These are phyloP conservation scores for Eubasilissa splendida DNA, from an alignment of 2,888 invertebrate genomes.

Conservation along the genomic window DNA sequence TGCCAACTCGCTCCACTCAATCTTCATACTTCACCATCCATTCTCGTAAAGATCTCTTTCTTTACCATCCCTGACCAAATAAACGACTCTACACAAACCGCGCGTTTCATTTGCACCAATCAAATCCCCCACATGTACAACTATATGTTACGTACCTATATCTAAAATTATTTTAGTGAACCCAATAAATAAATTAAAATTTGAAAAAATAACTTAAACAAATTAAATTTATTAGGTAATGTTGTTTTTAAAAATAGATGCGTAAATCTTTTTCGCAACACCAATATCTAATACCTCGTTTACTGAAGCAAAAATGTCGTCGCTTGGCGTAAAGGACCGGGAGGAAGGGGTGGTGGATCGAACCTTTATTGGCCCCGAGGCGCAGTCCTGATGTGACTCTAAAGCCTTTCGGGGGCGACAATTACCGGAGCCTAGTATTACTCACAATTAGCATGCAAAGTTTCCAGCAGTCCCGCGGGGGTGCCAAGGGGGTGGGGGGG, in stretches of 20 bases:
- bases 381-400: background rate
- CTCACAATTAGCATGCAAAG: constrained; percentile 50
- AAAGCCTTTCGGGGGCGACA: constrained; percentile 11
- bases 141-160: too few relatives aligned
- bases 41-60: too few relatives aligned
- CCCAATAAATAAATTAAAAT: too few relatives aligned
- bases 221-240: too few relatives aligned
- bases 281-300: background rate
- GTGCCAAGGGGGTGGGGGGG: background rate
- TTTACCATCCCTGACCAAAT: too few relatives aligned
- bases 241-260: background rate
- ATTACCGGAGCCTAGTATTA: constrained; percentile 37
- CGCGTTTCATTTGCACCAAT: too few relatives aligned
- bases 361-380: constrained; percentile 21
- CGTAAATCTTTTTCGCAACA: background rate
- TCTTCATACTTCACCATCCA: too few relatives aligned
- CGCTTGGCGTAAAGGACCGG: background rate
- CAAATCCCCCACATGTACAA: too few relatives aligned
- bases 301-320: background rate
- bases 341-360: background rate
- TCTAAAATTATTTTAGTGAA: too few relatives aligned
- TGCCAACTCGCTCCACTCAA: too few relatives aligned
- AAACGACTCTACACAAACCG: too few relatives aligned
- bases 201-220: too few relatives aligned
- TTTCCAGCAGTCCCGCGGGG: constrained; percentile 16